Percentiles rank a stretch among this genome's conserved stretches.
These are phyloP conservation scores for Drymonia ruficornis DNA, from an alignment of 2,888 invertebrate genomes.

Conservation along the genomic window DNA sequence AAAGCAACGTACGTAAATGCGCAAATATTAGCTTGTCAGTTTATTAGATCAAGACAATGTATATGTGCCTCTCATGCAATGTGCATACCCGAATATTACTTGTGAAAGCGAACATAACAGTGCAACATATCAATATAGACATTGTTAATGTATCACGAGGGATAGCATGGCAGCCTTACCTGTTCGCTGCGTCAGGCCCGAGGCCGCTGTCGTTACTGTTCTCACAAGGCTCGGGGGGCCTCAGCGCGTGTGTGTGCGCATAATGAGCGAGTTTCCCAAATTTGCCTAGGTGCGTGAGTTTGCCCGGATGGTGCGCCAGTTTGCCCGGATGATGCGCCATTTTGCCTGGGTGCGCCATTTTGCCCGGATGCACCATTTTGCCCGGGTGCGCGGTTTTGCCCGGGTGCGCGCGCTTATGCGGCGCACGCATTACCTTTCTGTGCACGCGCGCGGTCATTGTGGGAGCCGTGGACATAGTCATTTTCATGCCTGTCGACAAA, in stretches of 20 bases:
- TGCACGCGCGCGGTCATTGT: conserved; percentile 88
- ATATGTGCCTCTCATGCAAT: too few species aligned
- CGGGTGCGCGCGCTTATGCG: conserved; percentile 85
- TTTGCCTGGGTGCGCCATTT: conserved; percentile 72
- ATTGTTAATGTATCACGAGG: conserved; percentile 12
- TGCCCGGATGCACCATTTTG: conserved; percentile 78
- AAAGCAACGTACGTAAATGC: not conserved
- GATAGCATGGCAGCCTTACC: conserved; percentile 53
- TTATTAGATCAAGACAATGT: not conserved
- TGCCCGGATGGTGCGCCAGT: conserved; percentile 61
- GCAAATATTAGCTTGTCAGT: not conserved
- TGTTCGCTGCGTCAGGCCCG: conserved; percentile 89
- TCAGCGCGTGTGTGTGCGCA: conserved; percentile 75
- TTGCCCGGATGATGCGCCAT: conserved; percentile 68
- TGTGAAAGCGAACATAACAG: conserved; percentile 11
- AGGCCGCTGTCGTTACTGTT: conserved; percentile 96
- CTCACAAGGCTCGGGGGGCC: conserved; percentile 88
- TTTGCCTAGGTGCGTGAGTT: conserved; percentile 65
- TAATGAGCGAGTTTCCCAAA: conserved; percentile 71
- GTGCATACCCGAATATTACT: not conserved
- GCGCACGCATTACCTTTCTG: conserved; percentile 87
- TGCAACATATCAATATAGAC: conserved; percentile 1
- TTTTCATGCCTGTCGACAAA: conserved; percentile 87
- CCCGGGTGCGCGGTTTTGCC: conserved; percentile 74
- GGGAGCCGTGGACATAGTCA: conserved; percentile 89